phyloP scores from a whole-genome alignment of 2,888 invertebrate species.

The Dasysyrphus albostriatus region DNA sequence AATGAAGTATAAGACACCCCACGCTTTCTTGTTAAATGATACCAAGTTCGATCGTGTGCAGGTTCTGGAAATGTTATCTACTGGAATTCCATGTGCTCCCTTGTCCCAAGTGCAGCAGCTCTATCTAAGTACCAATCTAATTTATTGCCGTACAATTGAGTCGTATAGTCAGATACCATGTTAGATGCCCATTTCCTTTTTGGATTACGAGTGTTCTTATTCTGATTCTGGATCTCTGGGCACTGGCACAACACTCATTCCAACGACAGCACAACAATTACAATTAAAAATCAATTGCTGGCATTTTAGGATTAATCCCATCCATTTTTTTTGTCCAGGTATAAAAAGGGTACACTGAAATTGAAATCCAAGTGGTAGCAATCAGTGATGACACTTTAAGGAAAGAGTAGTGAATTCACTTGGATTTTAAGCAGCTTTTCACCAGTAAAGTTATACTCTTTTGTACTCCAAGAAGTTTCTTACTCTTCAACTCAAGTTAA shows the following conservation, averaged over 20 bases:
- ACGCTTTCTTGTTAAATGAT: slow-evolving; percentile 73
- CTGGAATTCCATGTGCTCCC: slow-evolving; percentile 72
- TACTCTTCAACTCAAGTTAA: not conserved
- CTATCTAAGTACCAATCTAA: slow-evolving; percentile 76
- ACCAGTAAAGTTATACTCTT: not conserved
- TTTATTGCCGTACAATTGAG: slow-evolving; percentile 74
- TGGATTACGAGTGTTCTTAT: slow-evolving; percentile 28
- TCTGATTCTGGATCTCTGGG: slow-evolving; percentile 10
- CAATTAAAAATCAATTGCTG: slow-evolving; percentile 75
- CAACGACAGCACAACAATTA: slow-evolving; percentile 69
- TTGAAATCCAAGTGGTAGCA: slow-evolving; percentile 32
- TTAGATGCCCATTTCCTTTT: slow-evolving; percentile 65
- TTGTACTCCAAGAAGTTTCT: not conserved
- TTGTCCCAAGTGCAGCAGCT: slow-evolving; percentile 74
- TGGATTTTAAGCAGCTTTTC: not conserved
- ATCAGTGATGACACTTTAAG: slow-evolving; percentile 16
- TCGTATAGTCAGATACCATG: slow-evolving; percentile 72
- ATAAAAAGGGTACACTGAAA: slow-evolving; percentile 21
- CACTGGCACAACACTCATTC: slow-evolving; percentile 25
- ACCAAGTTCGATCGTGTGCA: slow-evolving; percentile 74
- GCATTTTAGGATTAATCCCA: slow-evolving; percentile 64
- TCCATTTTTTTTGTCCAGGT: slow-evolving; percentile 46
- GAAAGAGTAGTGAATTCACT: not conserved
- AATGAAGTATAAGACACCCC: slow-evolving; percentile 47
- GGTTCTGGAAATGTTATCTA: slow-evolving; percentile 75